Conservation (phyloP, 2,797 vertebrate species). For the Phataginus tetradactyla region DNA sequence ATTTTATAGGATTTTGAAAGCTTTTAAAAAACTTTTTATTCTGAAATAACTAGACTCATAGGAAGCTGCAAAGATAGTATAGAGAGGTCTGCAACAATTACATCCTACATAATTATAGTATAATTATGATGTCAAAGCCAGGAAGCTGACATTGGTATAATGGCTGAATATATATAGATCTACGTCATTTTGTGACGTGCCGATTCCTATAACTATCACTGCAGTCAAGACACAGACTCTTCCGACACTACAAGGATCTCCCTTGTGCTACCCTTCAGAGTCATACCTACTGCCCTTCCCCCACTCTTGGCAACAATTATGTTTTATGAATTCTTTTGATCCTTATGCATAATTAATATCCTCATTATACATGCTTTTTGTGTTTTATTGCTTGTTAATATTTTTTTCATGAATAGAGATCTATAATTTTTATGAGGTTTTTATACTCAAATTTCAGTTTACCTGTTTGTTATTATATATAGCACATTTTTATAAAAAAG, state of each 20-base stretch:
- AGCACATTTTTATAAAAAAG: not conserved
- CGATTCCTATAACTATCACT: not conserved
- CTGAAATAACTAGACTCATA: not conserved
- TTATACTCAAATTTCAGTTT: not conserved
- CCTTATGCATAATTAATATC: not conserved
- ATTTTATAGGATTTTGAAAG: not conserved
- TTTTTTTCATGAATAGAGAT: not conserved
- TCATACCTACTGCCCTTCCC: not conserved
- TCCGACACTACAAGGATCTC: not conserved
- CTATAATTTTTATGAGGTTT: constrained; percentile 44
- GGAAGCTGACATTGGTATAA: not conserved
- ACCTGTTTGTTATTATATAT: not conserved
- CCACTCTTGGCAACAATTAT: not conserved
- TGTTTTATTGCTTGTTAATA: not conserved
- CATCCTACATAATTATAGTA: not conserved
- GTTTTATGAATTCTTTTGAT: not conserved
- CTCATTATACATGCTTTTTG: not conserved
- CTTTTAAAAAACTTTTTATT: not conserved
- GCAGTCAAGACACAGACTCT: not conserved
- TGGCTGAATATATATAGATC: not conserved
- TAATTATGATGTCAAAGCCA: not conserved
- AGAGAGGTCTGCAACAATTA: not conserved
- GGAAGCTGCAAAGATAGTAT: not conserved
- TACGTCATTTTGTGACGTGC: not conserved
- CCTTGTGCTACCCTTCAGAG: not conserved